Evolutionary conservation across 1,140 invertebrate genomes (phyloP), one percentile per base, ranked within the genome.

Genomic region (Drosophila setifemur): DNA sequence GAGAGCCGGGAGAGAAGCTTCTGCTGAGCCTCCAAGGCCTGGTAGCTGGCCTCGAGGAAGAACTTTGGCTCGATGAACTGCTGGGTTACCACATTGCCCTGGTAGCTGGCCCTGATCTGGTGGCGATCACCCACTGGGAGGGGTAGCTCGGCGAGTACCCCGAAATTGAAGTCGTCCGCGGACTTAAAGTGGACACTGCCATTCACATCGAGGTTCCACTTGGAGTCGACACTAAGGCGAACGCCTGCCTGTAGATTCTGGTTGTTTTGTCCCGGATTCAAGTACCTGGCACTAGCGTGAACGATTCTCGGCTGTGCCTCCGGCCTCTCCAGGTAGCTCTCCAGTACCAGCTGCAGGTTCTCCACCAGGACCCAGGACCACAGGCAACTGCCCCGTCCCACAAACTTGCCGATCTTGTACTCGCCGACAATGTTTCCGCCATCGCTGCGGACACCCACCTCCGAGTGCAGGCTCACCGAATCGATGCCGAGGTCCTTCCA

Each of bases 191-290:
- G 71, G 33, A 83, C 0, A 2, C 45, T 79, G 12, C 86, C 79
- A 35, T 90, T 89, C 49, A 92, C 90, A 47, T 91, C 93, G 90
- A 94, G 21, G 67, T 69, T 54, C 92, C 90, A 70, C 66, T 86
- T 75, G 7, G 82, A 88, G 64, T 94, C 91, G 1, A 94, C 76
- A 35, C 92, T 91, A 1, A 93, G 44, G 39, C 93, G 91, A 8
- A 92, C 92, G 0, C 93, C 93, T 1, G 89, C 48, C 45, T 92
- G 82, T 0, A 94, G 16, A n/a, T n/a, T n/a, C n/a, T 91, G 90
- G 4, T 89, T 78, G 44, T 77, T 83, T 47, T 89, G 88, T 9
- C 90, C 87, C 0, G 92, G 93, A 85, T 94, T 93, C 19, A 91
- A 47, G 50, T 92, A 93, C 33, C 91, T 89, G 1, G 91, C 55